phyloP scores from a whole-genome alignment of 2,888 invertebrate genomes.

The Trichogramma dendrolimi region DNA sequence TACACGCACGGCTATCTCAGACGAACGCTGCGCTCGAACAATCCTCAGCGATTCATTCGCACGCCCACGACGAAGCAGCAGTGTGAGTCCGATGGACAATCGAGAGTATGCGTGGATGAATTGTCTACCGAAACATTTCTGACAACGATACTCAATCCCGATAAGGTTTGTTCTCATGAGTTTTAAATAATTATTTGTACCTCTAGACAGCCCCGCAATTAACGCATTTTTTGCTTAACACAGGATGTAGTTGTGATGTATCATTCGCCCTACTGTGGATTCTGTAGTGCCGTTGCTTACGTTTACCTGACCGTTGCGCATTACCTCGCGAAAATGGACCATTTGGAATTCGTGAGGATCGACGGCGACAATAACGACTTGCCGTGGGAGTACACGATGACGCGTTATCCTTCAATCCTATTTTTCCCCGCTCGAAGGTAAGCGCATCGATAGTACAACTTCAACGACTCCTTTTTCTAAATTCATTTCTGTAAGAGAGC shows the following conservation, averaged over 20 bases:
- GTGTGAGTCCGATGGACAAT: constrained; percentile 31
- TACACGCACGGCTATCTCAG: constrained; percentile 52
- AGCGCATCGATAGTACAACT: neutral
- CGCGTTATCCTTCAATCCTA: constrained; percentile 73
- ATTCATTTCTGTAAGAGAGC: neutral
- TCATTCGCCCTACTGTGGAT: constrained; percentile 73
- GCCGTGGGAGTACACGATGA: constrained; percentile 81
- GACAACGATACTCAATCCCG: constrained; percentile 58
- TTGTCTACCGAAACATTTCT: constrained; percentile 66
- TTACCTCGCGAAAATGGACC: constrained; percentile 56
- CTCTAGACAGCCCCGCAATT: neutral
- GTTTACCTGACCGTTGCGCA: constrained; percentile 65
- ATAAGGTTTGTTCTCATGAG: constrained; percentile 54
- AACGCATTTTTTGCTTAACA: constrained; percentile 35
- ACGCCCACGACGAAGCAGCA: constrained; percentile 27
- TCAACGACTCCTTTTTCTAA: constrained; percentile 6
- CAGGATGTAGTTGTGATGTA: constrained; percentile 76
- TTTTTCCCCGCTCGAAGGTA: constrained; percentile 73
- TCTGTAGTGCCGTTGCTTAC: constrained; percentile 68
- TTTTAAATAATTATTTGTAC: constrained; percentile 7
- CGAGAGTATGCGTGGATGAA: constrained; percentile 59
- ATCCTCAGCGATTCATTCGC: constrained; percentile 34
- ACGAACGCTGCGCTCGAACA: constrained; percentile 49
- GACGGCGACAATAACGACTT: constrained; percentile 82
- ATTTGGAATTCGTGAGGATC: constrained; percentile 63